Conservation (phyloP, 2,113 vertebrate species). For the Zosterops lateralis region DNA sequence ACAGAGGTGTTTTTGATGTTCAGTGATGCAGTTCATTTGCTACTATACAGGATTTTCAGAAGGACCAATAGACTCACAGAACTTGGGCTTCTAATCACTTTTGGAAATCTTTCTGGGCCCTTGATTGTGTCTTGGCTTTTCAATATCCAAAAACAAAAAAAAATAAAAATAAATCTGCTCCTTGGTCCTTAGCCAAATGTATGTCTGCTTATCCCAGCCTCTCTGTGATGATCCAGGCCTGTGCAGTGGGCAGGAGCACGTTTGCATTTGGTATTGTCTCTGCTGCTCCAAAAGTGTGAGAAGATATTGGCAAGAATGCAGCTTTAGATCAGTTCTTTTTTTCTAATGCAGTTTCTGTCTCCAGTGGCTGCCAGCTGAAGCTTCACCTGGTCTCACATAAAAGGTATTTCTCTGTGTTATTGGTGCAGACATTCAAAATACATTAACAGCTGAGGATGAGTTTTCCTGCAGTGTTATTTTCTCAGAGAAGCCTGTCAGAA, state of each 20-base stretch:
- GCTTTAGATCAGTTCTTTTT: neutral
- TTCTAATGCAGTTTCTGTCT: neutral
- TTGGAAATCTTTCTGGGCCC: constrained; percentile 3
- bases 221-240: neutral
- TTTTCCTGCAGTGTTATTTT: neutral
- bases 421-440: neutral
- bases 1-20: neutral
- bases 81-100: neutral
- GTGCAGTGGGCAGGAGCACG: neutral
- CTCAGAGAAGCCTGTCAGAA: neutral
- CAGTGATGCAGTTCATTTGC: neutral
- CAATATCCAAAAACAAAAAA: neutral
- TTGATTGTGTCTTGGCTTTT: neutral
- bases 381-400: neutral
- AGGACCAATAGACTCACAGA: neutral
- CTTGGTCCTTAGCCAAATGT: neutral
- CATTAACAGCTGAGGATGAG: neutral
- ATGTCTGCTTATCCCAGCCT: neutral
- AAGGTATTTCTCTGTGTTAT: neutral
- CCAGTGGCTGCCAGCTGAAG: neutral
- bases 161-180: neutral
- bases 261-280: neutral
- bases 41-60: neutral
- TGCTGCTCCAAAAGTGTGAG: neutral
- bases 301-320: neutral